Evolutionary conservation across 2,797 vertebrate species (phyloP).

Genomic region (Melanotaenia maccullochi): DNA sequence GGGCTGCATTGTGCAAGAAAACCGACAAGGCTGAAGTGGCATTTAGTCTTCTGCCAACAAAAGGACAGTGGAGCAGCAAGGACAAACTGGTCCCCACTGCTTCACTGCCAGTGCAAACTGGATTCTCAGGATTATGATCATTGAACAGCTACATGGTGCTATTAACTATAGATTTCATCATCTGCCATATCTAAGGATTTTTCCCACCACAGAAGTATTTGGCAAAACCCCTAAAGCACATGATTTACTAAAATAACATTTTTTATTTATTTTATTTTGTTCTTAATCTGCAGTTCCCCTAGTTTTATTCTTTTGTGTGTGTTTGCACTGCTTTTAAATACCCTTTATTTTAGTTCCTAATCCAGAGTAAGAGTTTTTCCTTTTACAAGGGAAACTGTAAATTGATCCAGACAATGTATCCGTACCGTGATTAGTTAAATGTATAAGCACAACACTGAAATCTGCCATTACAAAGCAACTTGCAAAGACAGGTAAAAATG

Average conservation of each 20-base stretch:
- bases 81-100: background rate
- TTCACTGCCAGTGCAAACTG: conserved; percentile 17
- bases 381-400: background rate
- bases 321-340: too few relatives aligned
- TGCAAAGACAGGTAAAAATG: too few relatives aligned
- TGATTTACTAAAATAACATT: too few relatives aligned
- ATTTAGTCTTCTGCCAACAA: conserved; percentile 4
- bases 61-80: conserved; percentile 15
- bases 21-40: conserved; percentile 20
- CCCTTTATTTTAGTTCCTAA: background rate
- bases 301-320: too few relatives aligned
- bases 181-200: background rate
- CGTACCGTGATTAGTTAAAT: too few relatives aligned
- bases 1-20: conserved; percentile 34
- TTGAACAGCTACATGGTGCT: background rate
- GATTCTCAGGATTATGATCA: conserved; percentile 3
- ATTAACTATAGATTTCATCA: background rate
- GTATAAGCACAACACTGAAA: too few relatives aligned
- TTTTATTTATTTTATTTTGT: too few relatives aligned
- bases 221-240: too few relatives aligned
- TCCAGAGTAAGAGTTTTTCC: background rate
- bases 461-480: too few relatives aligned
- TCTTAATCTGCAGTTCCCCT: too few relatives aligned
- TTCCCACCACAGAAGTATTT: too few relatives aligned
- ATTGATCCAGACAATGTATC: background rate